phyloP scores from a whole-genome alignment of 2,888 invertebrate genomes.

The Trisateles emortualis region DNA sequence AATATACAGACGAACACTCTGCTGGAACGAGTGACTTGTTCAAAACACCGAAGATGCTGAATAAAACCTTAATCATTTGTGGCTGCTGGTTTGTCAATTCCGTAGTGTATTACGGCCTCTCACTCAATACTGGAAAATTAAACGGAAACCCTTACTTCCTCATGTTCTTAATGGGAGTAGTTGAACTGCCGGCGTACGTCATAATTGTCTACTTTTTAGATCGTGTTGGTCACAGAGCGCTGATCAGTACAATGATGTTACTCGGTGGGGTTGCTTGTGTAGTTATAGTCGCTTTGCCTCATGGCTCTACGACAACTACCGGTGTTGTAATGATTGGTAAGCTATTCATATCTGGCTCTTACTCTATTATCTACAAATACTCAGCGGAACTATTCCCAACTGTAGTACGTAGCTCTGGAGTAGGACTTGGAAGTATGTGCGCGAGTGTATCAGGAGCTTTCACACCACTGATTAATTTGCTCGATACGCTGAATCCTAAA shows the following conservation, averaged over 20 bases:
- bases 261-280: conserved; percentile 93
- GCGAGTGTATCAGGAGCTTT: conserved; percentile 93
- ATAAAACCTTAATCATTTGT: conserved; percentile 93
- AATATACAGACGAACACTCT: conserved; percentile 77
- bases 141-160: conserved; percentile 93
- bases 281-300: conserved; percentile 90
- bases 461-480: conserved; percentile 91
- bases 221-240: conserved; percentile 90
- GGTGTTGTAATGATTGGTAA: conserved; percentile 92
- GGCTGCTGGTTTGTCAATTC: conserved; percentile 96
- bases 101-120: conserved; percentile 94
- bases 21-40: conserved; percentile 91
- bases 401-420: conserved; percentile 93
- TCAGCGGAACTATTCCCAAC: conserved; percentile 96
- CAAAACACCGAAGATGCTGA: conserved; percentile 91
- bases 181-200: conserved; percentile 93
- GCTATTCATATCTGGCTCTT: conserved; percentile 94
- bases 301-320: conserved; percentile 87
- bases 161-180: conserved; percentile 92
- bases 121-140: conserved; percentile 92
- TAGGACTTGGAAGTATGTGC: conserved; percentile 94
- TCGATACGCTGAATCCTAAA: conserved; percentile 92
- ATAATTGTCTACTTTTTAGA: conserved; percentile 92
- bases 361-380: conserved; percentile 95
- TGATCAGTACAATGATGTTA: conserved; percentile 93